These are phyloP conservation scores for Brotula barbata DNA, from an alignment of 2,797 vertebrate genomes.

Conservation along the genomic window DNA sequence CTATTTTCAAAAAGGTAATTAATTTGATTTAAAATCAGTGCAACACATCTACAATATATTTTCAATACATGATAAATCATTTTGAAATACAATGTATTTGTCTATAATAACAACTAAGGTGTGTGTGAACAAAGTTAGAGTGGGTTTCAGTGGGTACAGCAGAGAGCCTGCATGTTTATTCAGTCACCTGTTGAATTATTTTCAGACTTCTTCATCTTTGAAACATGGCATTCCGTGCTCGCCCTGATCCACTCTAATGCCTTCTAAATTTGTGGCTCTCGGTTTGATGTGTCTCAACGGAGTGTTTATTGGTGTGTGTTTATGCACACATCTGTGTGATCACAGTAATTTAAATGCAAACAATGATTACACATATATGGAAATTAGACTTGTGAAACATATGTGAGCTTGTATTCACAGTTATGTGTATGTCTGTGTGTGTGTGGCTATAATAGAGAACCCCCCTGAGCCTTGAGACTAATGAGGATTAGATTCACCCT, in stretches of 20 bases:
- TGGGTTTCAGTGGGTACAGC: conserved; percentile 6
- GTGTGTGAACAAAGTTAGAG: conserved; percentile 15
- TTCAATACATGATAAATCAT: background rate
- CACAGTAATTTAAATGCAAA: conserved; percentile 7
- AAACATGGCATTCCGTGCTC: conserved; percentile 28
- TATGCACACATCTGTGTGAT: background rate
- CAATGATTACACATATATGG: background rate
- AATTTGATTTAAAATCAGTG: too few relatives aligned
- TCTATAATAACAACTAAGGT: conserved; percentile 1
- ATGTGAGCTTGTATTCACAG: conserved; percentile 27
- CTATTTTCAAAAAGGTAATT: too few relatives aligned
- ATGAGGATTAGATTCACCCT: conserved; percentile 35
- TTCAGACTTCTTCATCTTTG: conserved; percentile 44
- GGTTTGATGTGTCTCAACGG: background rate
- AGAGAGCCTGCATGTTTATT: conserved; percentile 28
- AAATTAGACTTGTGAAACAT: background rate
- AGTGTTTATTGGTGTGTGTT: background rate
- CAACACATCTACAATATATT: too few relatives aligned
- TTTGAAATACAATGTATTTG: background rate
- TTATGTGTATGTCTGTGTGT: conserved; percentile 21
- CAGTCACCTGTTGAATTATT: conserved; percentile 63
- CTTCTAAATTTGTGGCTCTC: conserved; percentile 12
- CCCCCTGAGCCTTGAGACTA: conserved; percentile 29
- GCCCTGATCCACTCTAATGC: conserved; percentile 34
- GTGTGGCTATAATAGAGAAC: conserved; percentile 28